These are phyloP conservation scores for Callorhinus ursinus DNA, from an alignment of 2,113 vertebrate species.

Conservation along the genomic window DNA sequence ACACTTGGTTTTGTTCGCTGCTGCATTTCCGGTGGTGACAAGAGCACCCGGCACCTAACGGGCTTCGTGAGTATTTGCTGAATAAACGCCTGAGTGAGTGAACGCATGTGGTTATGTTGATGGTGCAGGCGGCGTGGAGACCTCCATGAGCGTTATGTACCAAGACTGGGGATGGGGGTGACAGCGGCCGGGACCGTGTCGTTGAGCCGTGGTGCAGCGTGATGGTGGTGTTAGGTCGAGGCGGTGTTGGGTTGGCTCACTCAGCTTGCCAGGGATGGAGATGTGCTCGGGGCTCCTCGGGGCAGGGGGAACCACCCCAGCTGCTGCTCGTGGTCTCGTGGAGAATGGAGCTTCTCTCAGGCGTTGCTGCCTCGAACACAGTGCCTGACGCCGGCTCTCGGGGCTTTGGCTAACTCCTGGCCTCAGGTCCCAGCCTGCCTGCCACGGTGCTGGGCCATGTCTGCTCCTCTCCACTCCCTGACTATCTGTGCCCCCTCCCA, in stretches of 20 bases:
- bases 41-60: background rate
- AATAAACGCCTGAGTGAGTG: background rate
- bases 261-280: rapidly evolving
- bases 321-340: rapidly evolving
- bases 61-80: background rate
- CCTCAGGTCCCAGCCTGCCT: background rate
- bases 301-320: background rate
- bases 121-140: rapidly evolving
- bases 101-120: too few species aligned
- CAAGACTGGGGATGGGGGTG: background rate
- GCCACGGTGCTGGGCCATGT: background rate
- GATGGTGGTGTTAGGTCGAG: too few species aligned
- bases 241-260: background rate
- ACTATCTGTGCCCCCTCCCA: background rate
- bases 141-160: rapidly evolving
- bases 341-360: background rate
- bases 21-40: background rate
- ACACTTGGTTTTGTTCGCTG: background rate
- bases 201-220: rapidly evolving
- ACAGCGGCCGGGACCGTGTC: rapidly evolving
- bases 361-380: rapidly evolving
- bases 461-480: background rate
- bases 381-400: background rate
- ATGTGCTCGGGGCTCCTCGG: rapidly evolving
- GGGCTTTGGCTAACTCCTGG: background rate